Evolutionary conservation across 1,140 invertebrate species (phyloP).

Genomic region (Muscidifurax raptorellus): DNA sequence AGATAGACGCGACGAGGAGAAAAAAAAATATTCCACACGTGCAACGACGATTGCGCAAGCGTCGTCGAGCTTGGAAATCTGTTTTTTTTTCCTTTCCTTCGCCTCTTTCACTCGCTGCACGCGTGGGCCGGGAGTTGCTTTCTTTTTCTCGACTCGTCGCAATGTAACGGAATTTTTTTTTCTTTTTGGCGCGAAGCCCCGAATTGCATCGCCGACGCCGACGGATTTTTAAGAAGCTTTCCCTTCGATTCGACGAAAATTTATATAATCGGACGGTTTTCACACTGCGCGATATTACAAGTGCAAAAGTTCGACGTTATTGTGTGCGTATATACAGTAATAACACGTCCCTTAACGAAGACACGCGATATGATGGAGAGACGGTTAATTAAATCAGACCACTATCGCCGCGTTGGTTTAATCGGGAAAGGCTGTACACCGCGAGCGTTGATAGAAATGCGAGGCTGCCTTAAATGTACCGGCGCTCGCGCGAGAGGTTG

Average conservation of each 20-base stretch:
- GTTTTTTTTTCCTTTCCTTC: constrained; percentile 26
- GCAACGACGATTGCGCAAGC: not conserved
- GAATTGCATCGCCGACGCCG: not conserved
- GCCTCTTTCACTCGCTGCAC: not conserved
- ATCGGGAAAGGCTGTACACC: not conserved
- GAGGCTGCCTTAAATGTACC: constrained; percentile 21
- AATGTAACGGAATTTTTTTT: constrained; percentile 27
- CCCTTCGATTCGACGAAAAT: too few relatives aligned
- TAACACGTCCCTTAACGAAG: too few relatives aligned
- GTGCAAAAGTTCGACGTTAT: too few relatives aligned
- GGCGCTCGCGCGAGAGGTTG: not conserved
- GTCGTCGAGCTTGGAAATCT: not conserved
- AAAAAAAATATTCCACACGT: not conserved
- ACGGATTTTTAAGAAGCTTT: not conserved
- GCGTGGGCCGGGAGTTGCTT: not conserved
- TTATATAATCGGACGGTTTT: too few relatives aligned
- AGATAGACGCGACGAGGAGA: too few relatives aligned
- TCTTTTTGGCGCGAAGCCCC: constrained; percentile 27
- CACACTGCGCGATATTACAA: too few relatives aligned
- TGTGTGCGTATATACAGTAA: too few relatives aligned
- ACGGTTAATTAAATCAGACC: too few relatives aligned
- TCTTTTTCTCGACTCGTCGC: not conserved
- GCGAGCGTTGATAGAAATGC: too few relatives aligned
- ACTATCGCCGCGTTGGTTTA: not conserved
- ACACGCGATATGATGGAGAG: too few relatives aligned